Conservation (phyloP, 2,888 invertebrate species). For the Sycophila texana region DNA sequence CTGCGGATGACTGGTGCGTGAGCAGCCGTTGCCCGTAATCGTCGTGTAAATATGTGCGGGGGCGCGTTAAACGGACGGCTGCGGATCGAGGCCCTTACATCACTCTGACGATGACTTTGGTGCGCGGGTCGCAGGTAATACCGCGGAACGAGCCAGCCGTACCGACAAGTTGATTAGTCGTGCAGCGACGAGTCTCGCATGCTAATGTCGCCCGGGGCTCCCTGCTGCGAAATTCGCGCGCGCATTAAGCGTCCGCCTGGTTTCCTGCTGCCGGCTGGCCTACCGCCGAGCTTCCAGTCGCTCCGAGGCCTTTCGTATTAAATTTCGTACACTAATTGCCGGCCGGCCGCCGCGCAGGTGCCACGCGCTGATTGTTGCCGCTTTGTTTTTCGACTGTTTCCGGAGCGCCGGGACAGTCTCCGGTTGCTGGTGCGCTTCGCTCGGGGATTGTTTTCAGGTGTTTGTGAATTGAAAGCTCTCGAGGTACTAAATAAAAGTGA, state of each 20-base stretch:
- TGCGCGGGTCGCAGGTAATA: conserved; percentile 1
- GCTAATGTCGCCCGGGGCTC: conserved; percentile 28
- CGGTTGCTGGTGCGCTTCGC: too few species aligned
- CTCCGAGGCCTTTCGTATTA: neutral
- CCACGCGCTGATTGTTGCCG: neutral
- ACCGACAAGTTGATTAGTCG: conserved; percentile 45
- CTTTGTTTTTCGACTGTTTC: too few species aligned
- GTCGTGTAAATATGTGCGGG: too few species aligned
- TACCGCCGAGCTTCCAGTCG: conserved; percentile 5
- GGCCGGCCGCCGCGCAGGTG: neutral
- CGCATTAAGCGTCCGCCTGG: neutral
- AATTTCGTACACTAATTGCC: neutral
- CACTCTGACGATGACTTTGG: conserved; percentile 24
- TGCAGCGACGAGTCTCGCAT: conserved; percentile 35
- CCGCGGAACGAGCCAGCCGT: neutral
- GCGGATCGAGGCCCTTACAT: conserved; percentile 34
- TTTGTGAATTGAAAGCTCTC: neutral
- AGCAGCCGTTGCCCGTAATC: neutral
- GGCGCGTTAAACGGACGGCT: too few species aligned
- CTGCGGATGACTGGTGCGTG: neutral
- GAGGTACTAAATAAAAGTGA: neutral
- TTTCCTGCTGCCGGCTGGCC: neutral
- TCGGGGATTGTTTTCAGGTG: neutral
- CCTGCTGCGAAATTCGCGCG: conserved; percentile 26
- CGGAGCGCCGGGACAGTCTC: too few species aligned